Base-by-base conservation (phyloP, 2,113 vertebrate species). In the Psammodynastes pulverulentus region DNA sequence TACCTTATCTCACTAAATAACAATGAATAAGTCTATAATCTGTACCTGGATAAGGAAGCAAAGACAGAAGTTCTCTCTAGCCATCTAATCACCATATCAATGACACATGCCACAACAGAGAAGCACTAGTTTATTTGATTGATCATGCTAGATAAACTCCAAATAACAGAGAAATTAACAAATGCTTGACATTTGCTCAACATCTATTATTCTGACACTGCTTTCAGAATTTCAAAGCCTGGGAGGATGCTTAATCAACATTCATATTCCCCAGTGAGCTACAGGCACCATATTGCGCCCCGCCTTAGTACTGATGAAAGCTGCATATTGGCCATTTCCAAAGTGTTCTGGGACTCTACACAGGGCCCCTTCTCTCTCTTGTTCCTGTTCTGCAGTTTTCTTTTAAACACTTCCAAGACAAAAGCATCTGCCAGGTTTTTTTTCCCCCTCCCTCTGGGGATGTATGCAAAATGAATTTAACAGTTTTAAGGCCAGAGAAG, bases 151-250 rank as follows among this genome's bases (percentile, higher is more conserved):
- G 99, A 99, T 99, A 99, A 99, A 99, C 98, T 98, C 98, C 98
- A 98, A 99, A 99, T 99, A 99, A 99, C 98, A 98, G 98, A 99
- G 98, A 99, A 99, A 99, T 99, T 99, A 99, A 99, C 99, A 99
- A 99, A 99, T 99, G 99, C 98, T 99, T 99, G 99, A 99, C 98
- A 99, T 99, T 99, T 99, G 99, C 99, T 99, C 98, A 98, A 99
- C 99, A 99, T 99, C 99, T 98, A 99, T 99, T 99, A 99, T 99
- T 99, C 98, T 99, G 99, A 99, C 99, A 99, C 98, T 98, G 98
- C 98, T 98, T 98, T 98, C 98, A 98, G 98, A 98, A 98, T 98
- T 98, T 99, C 98, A 99, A 99, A 98, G 98, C 98, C 98, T 98
- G 98, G 98, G 98, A 98, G 98, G 98, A 99, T 99, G 98, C 98